A percentile compares a stretch with the other conserved stretches of the same genome.
Conservation (phyloP, 2,113 vertebrate genomes). For the Butorides virescens region DNA sequence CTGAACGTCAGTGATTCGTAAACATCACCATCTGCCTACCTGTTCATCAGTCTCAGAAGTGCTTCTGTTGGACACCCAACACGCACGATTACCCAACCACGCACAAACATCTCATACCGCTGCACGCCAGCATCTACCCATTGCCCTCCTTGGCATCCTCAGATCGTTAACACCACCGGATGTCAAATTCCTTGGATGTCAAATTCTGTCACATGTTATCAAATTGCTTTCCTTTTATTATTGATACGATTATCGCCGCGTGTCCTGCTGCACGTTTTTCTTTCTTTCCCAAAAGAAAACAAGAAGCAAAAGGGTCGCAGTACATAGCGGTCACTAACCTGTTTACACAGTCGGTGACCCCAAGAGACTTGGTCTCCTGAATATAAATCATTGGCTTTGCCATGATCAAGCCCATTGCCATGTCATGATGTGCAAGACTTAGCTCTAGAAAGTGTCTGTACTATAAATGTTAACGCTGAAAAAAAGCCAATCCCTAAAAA, state of each 20-base stretch:
- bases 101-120: background rate
- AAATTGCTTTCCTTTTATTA: background rate
- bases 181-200: background rate
- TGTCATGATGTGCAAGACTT: background rate
- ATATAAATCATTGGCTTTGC: background rate
- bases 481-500: background rate
- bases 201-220: background rate
- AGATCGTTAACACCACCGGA: background rate
- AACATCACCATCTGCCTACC: background rate
- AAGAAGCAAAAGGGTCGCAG: background rate
- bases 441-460: background rate
- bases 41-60: background rate
- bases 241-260: fast-evolving
- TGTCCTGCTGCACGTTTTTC: background rate
- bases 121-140: background rate
- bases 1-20: background rate
- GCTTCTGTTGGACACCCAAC: background rate
- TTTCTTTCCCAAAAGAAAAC: background rate
- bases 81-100: fast-evolving
- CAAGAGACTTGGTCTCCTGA: background rate
- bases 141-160: background rate
- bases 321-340: background rate
- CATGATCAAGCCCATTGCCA: background rate
- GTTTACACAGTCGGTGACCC: background rate
- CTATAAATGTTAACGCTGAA: background rate